Evolutionary conservation across 2,113 vertebrate genomes (phyloP).

Genomic region (Oryctolagus cuniculus): DNA sequence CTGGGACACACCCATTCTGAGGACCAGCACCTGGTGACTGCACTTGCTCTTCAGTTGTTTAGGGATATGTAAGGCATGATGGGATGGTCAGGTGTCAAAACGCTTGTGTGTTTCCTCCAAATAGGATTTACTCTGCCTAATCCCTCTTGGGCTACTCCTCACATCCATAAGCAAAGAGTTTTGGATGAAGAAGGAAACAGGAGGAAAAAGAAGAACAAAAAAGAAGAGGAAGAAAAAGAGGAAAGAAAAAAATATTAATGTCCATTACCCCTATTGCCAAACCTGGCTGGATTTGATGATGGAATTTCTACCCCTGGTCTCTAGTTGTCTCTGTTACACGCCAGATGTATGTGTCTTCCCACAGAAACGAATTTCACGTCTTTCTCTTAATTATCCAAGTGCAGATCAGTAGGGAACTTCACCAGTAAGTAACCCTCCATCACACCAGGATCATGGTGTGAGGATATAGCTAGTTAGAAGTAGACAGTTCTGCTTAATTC

Average conservation of each 20-base stretch:
- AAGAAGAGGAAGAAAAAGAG: neutral
- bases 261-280: neutral
- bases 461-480: neutral
- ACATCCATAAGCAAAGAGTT: conserved; percentile 44
- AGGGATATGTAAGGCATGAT: neutral
- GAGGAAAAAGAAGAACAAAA: neutral
- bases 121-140: conserved; percentile 10
- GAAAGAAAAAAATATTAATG: neutral
- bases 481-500: conserved; percentile 43
- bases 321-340: neutral
- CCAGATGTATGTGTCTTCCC: neutral
- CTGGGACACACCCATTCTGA: neutral
- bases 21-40: neutral
- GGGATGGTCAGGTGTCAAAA: conserved; percentile 16
- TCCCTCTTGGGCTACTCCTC: conserved; percentile 40
- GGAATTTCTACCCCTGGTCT: neutral
- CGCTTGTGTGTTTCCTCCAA: neutral
- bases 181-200: neutral
- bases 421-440: conserved; percentile 20
- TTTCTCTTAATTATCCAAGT: conserved; percentile 35
- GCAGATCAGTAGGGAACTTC: conserved; percentile 12
- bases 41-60: neutral
- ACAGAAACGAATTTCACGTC: conserved; percentile 56
- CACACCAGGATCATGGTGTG: conserved; percentile 1
- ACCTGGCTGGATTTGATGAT: neutral